Evolutionary conservation across 2,888 invertebrate genomes (phyloP).

Genomic region (Apamea crenata): DNA sequence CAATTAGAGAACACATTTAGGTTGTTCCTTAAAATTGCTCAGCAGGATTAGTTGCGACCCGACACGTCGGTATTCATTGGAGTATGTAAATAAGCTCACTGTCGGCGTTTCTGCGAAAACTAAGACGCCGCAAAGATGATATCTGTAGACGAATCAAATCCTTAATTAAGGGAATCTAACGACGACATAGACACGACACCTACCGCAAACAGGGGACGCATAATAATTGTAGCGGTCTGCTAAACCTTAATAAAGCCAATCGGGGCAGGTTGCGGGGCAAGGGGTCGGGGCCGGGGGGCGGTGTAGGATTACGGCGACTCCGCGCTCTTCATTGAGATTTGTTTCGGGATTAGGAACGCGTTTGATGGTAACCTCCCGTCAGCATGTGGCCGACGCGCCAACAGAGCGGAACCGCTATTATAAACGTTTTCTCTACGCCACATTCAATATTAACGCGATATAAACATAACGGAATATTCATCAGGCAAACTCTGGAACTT

Average conservation of each 20-base stretch:
- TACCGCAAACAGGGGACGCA: constrained; percentile 90
- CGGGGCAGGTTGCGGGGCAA: constrained; percentile 78
- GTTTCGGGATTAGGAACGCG: constrained; percentile 89
- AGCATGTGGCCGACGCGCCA: constrained; percentile 77
- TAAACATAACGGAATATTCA: constrained; percentile 82
- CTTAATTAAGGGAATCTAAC: constrained; percentile 89
- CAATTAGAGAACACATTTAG: constrained; percentile 35
- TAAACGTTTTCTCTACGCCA: constrained; percentile 76
- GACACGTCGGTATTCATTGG: constrained; percentile 20
- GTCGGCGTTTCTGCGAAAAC: constrained; percentile 63
- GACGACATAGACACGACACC: constrained; percentile 87
- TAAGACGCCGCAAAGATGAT: constrained; percentile 79
- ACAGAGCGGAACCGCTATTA: constrained; percentile 76
- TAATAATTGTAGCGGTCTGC: constrained; percentile 90
- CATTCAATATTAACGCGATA: constrained; percentile 80
- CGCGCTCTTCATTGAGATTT: constrained; percentile 90
- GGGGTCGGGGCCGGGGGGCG: constrained; percentile 71
- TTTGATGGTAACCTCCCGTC: constrained; percentile 85
- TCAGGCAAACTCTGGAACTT: constrained; percentile 79
- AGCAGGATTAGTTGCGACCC: constrained; percentile 30
- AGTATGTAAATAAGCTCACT: constrained; percentile 60
- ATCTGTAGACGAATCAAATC: constrained; percentile 85
- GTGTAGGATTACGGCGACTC: constrained; percentile 85
- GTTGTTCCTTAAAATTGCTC: constrained; percentile 42
- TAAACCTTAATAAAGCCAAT: constrained; percentile 91